Evolutionary conservation across 2,888 invertebrate species (phyloP).

Genomic region (Desoria tigrina): DNA sequence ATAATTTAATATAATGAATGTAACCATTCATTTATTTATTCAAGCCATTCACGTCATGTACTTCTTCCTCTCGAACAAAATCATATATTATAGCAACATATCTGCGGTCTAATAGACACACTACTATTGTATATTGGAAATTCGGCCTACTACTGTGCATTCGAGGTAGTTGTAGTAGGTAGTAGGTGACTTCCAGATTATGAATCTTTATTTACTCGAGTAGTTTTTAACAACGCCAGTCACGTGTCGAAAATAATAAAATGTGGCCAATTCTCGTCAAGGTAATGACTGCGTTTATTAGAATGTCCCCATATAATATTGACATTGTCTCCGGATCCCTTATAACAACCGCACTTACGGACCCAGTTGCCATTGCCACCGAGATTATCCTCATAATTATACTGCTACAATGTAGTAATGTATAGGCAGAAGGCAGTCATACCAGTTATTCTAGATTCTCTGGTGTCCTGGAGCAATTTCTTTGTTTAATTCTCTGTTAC

Average conservation of each 20-base stretch:
- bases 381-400: too few relatives aligned
- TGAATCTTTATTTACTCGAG: conserved; percentile 19
- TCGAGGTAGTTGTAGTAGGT: too few relatives aligned
- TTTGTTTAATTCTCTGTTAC: too few relatives aligned
- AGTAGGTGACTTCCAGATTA: conserved; percentile 3
- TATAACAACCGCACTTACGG: not conserved
- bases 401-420: too few relatives aligned
- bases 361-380: too few relatives aligned
- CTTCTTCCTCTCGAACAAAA: not conserved
- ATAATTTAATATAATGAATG: not conserved
- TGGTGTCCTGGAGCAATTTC: conserved; percentile 1
- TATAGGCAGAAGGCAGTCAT: not conserved
- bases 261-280: conserved; percentile 26
- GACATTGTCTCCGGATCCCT: conserved; percentile 16
- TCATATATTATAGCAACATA: too few relatives aligned
- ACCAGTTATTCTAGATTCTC: conserved; percentile 1
- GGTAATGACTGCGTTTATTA: conserved; percentile 30
- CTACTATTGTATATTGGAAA: too few relatives aligned
- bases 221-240: conserved; percentile 22
- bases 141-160: too few relatives aligned
- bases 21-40: conserved; percentile 2
- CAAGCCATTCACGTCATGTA: conserved; percentile 1
- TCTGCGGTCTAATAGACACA: too few relatives aligned
- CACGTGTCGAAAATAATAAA: conserved; percentile 34
- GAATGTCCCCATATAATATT: conserved; percentile 22